phyloP scores from a whole-genome alignment of 1,140 invertebrate species.

The Lethrus apterus region DNA sequence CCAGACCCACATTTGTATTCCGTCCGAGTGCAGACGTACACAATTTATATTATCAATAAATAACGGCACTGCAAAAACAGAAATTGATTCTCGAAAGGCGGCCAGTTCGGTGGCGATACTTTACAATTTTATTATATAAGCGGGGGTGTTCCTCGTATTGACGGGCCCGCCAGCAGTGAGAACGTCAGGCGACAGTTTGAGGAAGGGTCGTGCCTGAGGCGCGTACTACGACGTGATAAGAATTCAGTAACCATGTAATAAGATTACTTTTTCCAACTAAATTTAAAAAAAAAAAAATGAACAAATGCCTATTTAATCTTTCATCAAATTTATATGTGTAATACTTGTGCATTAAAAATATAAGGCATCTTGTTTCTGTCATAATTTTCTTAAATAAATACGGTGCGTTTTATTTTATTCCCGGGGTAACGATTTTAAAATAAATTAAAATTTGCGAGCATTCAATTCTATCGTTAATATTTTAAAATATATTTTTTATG shows the following conservation, averaged over 20 bases:
- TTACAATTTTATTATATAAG: constrained; percentile 23
- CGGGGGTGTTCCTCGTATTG: constrained; percentile 8
- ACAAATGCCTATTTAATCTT: too few relatives aligned
- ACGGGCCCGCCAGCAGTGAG: constrained; percentile 1
- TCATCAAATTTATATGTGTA: too few relatives aligned
- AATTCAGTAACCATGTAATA: constrained; percentile 23
- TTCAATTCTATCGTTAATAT: too few relatives aligned
- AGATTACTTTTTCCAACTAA: too few relatives aligned
- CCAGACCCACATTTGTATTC: constrained; percentile 25
- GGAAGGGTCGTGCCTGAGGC: constrained; percentile 12
- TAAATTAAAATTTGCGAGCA: too few relatives aligned
- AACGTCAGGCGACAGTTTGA: constrained; percentile 9
- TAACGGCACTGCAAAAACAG: constrained; percentile 18
- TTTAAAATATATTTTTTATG: too few relatives aligned
- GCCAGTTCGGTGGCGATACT: constrained; percentile 14
- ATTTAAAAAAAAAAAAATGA: too few relatives aligned
- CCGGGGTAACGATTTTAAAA: too few relatives aligned
- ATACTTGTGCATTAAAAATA: too few relatives aligned
- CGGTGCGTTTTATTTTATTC: too few relatives aligned
- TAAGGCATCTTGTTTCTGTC: too few relatives aligned
- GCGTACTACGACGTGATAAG: constrained; percentile 23
- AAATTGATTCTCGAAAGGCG: constrained; percentile 11
- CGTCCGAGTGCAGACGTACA: constrained; percentile 19
- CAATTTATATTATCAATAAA: constrained; percentile 35
- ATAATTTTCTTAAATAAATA: too few relatives aligned